These are phyloP conservation scores for Dipodomys stephensi DNA, from an alignment of 2,113 vertebrate species.

Conservation along the genomic window DNA sequence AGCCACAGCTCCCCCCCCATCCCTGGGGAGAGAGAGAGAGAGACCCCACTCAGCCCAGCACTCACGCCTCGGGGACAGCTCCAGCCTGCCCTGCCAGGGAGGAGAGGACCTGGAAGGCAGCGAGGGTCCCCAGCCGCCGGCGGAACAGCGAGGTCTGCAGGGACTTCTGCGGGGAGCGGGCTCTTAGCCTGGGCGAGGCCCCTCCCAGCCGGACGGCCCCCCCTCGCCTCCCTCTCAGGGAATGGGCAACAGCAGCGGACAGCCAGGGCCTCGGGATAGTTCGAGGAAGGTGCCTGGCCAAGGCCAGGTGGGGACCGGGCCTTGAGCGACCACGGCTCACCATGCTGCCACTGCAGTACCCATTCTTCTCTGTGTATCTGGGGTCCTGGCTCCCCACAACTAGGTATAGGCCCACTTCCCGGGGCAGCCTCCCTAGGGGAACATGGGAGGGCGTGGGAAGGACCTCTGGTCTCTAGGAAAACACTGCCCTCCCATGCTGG, in stretches of 20 bases:
- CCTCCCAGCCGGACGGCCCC: fast-evolving
- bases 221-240: not conserved
- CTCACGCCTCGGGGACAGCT: constrained; percentile 71
- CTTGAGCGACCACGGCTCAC: fast-evolving
- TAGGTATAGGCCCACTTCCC: fast-evolving
- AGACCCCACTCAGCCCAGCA: not conserved
- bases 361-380: not conserved
- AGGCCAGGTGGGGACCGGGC: too few relatives aligned
- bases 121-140: constrained; percentile 93
- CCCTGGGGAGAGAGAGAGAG: not conserved
- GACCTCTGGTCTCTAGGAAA: too few relatives aligned
- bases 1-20: not conserved
- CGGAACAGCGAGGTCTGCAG: constrained; percentile 95
- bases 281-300: too few relatives aligned
- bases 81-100: constrained; percentile 60
- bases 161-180: constrained; percentile 89
- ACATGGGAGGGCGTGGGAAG: not conserved
- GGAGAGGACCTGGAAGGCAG: constrained; percentile 94
- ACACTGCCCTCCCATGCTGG: not conserved
- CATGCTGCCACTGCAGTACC: fast-evolving
- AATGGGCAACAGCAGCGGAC: not conserved
- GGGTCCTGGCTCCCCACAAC: not conserved
- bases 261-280: not conserved
- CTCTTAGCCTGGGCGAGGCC: fast-evolving
- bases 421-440: not conserved